Evolutionary conservation across 2,113 vertebrate genomes (phyloP).

Genomic region (Struthidea cinerea): DNA sequence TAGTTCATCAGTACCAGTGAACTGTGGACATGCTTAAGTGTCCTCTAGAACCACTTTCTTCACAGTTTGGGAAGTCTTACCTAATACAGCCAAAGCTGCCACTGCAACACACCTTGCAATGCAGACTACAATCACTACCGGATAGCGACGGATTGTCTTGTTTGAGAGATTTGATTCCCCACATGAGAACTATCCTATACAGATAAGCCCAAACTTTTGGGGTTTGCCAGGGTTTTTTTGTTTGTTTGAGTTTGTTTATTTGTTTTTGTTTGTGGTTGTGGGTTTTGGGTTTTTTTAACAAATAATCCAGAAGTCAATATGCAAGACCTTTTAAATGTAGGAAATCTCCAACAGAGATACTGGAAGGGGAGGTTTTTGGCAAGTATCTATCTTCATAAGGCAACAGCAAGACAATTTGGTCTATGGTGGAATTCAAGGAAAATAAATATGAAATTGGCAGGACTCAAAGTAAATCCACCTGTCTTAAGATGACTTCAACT

Average conservation of each 20-base stretch:
- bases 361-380: not conserved
- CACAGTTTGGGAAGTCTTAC: not conserved
- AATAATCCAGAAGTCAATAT: not conserved
- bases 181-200: not conserved
- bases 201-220: not conserved
- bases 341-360: not conserved
- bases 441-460: constrained; percentile 9
- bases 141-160: not conserved
- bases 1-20: not conserved
- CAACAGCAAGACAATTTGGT: not conserved
- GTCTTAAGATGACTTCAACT: constrained; percentile 21
- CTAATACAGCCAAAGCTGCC: not conserved
- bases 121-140: not conserved
- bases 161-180: not conserved
- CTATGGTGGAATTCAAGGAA: not conserved
- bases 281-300: not conserved
- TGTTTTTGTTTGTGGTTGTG: not conserved
- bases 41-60: not conserved
- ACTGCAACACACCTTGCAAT: not conserved
- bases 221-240: not conserved
- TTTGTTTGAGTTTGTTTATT: not conserved
- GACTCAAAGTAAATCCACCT: constrained; percentile 34
- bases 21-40: not conserved
- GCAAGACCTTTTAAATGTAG: not conserved
- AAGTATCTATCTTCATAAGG: not conserved